Evolutionary conservation across 2,888 invertebrate genomes (phyloP).

Genomic region (Dynastes grantii): DNA sequence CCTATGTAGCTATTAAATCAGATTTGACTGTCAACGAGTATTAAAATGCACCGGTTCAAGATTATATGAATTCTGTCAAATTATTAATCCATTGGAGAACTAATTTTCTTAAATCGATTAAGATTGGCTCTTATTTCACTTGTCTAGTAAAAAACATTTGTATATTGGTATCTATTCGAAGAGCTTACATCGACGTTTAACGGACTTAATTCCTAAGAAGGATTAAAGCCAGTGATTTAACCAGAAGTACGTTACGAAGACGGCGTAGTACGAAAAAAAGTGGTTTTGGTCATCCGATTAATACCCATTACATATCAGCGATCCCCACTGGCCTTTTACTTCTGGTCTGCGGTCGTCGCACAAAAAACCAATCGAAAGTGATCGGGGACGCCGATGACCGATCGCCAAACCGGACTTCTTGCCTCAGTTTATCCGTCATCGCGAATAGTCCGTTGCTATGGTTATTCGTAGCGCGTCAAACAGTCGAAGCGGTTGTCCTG

Average conservation of each 20-base stretch:
- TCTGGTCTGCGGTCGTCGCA: slow-evolving; percentile 25
- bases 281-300: slow-evolving; percentile 4
- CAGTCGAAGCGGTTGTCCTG: slow-evolving; percentile 39
- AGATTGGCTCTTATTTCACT: too few relatives aligned
- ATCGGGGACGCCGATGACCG: slow-evolving; percentile 44
- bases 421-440: slow-evolving; percentile 40
- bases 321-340: slow-evolving; percentile 2
- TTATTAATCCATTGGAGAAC: too few relatives aligned
- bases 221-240: too few relatives aligned
- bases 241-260: slow-evolving; percentile 3
- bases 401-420: slow-evolving; percentile 46
- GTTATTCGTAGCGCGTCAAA: slow-evolving; percentile 49
- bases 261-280: background rate
- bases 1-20: too few relatives aligned
- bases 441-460: slow-evolving; percentile 50
- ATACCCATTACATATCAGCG: slow-evolving; percentile 6
- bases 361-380: slow-evolving; percentile 41
- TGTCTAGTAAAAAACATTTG: too few relatives aligned
- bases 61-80: too few relatives aligned
- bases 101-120: too few relatives aligned
- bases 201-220: too few relatives aligned
- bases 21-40: too few relatives aligned
- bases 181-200: too few relatives aligned
- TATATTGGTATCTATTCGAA: too few relatives aligned
- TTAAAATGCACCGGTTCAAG: too few relatives aligned